phyloP scores from a whole-genome alignment of 2,888 invertebrate genomes.

The Chaitophorus viminalis region DNA sequence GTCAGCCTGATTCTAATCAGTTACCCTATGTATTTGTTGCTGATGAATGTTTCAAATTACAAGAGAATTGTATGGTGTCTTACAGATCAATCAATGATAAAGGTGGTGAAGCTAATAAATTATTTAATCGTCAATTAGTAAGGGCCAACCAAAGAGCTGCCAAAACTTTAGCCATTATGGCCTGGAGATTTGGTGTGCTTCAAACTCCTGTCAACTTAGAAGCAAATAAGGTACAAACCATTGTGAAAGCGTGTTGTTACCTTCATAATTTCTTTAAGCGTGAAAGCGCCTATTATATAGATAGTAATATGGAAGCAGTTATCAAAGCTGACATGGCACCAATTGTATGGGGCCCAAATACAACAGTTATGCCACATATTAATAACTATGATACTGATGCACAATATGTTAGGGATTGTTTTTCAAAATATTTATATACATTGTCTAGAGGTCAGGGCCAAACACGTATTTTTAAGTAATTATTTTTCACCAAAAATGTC shows the following conservation, averaged over 20 bases:
- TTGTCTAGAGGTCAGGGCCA: conserved; percentile 22
- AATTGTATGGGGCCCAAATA: conserved; percentile 58
- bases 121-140: conserved; percentile 56
- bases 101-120: conserved; percentile 42
- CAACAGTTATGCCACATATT: conserved; percentile 39
- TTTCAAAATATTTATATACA: conserved; percentile 51
- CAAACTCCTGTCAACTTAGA: conserved; percentile 56
- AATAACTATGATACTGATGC: conserved; percentile 50
- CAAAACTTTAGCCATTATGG: conserved; percentile 55
- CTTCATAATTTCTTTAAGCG: conserved; percentile 58
- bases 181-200: conserved; percentile 52
- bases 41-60: conserved; percentile 53
- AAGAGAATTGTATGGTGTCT: conserved; percentile 56
- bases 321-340: conserved; percentile 58
- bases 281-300: conserved; percentile 53
- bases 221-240: conserved; percentile 50
- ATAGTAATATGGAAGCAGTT: conserved; percentile 61
- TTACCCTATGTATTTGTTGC: conserved; percentile 49
- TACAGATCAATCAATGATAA: conserved; percentile 45
- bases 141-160: conserved; percentile 54
- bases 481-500: not conserved
- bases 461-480: conserved; percentile 43
- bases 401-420: conserved; percentile 54
- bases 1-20: conserved; percentile 31
- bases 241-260: conserved; percentile 52